phyloP scores from a whole-genome alignment of 2,888 invertebrate genomes.

The Rhimphoctona megacephalus region DNA sequence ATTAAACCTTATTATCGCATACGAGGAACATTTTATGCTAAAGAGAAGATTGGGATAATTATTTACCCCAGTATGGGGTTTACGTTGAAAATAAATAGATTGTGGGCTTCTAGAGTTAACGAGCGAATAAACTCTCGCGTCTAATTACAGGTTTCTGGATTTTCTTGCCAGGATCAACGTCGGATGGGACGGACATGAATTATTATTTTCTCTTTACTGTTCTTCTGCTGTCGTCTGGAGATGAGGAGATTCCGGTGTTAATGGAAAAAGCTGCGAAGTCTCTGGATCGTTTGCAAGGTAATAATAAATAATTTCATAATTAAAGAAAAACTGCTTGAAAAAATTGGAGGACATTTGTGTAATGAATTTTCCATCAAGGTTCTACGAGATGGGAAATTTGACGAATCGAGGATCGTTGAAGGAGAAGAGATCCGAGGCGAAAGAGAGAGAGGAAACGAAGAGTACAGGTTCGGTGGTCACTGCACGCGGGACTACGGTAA shows the following conservation, averaged over 20 bases:
- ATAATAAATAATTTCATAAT: not conserved
- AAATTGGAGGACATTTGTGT: not conserved
- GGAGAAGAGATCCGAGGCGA: not conserved
- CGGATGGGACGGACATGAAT: conserved; percentile 1
- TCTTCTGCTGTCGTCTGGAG: conserved; percentile 41
- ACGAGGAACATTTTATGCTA: too few species aligned
- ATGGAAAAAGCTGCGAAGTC: not conserved
- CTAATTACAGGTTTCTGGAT: conserved; percentile 35
- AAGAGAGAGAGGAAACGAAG: conserved; percentile 52
- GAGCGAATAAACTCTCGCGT: conserved; percentile 25
- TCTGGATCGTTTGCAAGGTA: not conserved
- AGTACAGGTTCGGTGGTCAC: conserved; percentile 73
- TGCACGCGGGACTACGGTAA: conserved; percentile 79
- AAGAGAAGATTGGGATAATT: too few species aligned
- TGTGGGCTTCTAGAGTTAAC: too few species aligned
- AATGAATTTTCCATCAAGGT: not conserved
- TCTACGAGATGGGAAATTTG: not conserved
- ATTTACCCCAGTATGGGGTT: too few species aligned
- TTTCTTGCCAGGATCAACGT: conserved; percentile 7
- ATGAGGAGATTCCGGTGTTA: not conserved
- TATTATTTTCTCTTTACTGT: conserved; percentile 22
- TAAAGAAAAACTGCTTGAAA: not conserved
- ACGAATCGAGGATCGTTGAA: not conserved
- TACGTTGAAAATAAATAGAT: too few species aligned
- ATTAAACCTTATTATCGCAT: too few species aligned